Evolutionary conservation across 2,888 invertebrate genomes (phyloP), one percentile per base, ranked within the genome.

Genomic region (Oxyteleia sp.): DNA sequence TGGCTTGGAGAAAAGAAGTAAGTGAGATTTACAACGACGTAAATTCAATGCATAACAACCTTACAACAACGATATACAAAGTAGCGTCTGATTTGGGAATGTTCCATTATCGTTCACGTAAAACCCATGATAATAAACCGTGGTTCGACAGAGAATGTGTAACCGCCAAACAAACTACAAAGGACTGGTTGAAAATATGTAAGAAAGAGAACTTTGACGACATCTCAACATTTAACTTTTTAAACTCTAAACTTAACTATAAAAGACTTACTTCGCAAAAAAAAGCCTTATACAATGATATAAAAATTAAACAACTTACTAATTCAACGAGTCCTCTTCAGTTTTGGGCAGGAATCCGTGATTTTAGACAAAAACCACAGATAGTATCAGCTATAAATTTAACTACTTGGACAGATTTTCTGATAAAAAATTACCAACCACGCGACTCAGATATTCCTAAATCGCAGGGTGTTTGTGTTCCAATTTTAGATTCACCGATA

Each of bases 1-100:
- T 49, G 49, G 23, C 20, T 4, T 51, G 51, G 51, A 51, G 51
- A 51, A 2, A 2, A 2, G 51, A 51, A 26, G 51, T 51, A 3
- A 13, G 51, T 10, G 13, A 26, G 23, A 8, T 10, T 18, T 10
- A n/a, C 16, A 18, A 5, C 47, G 15, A 47, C 7, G 2, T 18
- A n/a, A 47, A 18, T 38, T 2, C 38, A 38, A 2, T 38, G n/a
- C 38, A 38, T 8, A 38, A 13, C 38, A 38, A n/a, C 38, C n/a
- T 38, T 13, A 38, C 8, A 4, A 8, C 11, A n/a, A 38, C 38
- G 2, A 38, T 38, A 2, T 2, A 4, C 2, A n/a, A 2, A 4
- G 13, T 13, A 4, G 38, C 8, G 4, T 4, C 11, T 38, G 4
- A 11, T 2, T 13, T 38, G 8, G 38, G 38, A n/a, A n/a, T 38